Percentiles rank a stretch among this genome's conserved stretches.
phyloP scores from a whole-genome alignment of 2,888 invertebrate species.

The Polydrusus tereticollis region DNA sequence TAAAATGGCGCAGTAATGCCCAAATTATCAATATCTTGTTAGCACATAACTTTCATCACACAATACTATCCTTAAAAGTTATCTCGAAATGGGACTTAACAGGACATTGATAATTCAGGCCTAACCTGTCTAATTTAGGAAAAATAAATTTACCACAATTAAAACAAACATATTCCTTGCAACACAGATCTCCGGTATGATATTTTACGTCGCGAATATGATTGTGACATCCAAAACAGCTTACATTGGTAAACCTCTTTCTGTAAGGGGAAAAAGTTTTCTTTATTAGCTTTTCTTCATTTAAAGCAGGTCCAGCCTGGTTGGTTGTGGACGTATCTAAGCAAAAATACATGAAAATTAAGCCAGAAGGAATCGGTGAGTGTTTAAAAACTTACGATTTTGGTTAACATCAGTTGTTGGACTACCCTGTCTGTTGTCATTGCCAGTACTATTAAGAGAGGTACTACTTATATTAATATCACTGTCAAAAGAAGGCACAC shows the following conservation, averaged over 20 bases:
- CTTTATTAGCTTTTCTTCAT: conserved; percentile 17
- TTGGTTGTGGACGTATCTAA: background rate
- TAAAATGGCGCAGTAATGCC: too few relatives aligned
- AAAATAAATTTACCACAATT: conserved; percentile 24
- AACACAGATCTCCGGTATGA: conserved; percentile 28
- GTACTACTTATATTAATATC: background rate
- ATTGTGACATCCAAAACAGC: conserved; percentile 43
- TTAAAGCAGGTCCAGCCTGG: background rate
- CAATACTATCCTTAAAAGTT: too few relatives aligned
- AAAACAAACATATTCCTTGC: conserved; percentile 34
- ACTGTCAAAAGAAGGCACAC: background rate
- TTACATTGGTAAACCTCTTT: conserved; percentile 19
- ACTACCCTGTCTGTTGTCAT: conserved; percentile 25
- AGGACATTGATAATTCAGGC: too few relatives aligned
- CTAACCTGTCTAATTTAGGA: background rate
- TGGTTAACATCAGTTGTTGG: conserved; percentile 23
- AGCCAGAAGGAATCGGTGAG: background rate
- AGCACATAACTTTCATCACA: too few relatives aligned
- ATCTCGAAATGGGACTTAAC: too few relatives aligned
- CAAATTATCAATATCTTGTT: too few relatives aligned
- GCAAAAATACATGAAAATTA: background rate
- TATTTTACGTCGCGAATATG: conserved; percentile 35
- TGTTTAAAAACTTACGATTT: background rate
- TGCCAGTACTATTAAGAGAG: background rate
- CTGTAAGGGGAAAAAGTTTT: background rate